These are phyloP conservation scores for Sphecodes monilicornis DNA, from an alignment of 2,888 invertebrate genomes.

Conservation along the genomic window DNA sequence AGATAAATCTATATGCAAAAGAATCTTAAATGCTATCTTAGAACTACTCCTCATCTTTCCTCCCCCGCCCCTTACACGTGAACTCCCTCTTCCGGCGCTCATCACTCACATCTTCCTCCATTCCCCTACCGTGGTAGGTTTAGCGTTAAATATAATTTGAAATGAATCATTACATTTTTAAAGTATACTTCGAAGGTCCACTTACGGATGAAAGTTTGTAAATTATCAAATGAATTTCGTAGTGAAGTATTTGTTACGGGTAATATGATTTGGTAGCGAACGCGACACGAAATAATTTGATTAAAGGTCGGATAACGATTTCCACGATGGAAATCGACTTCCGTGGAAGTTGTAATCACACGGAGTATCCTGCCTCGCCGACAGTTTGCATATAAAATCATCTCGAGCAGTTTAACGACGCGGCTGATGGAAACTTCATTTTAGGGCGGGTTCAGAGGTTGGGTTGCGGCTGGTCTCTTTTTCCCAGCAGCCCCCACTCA, in stretches of 20 bases:
- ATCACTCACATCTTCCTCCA: too few species aligned
- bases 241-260: not conserved
- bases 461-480: conserved; percentile 46
- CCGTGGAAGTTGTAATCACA: conserved; percentile 16
- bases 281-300: not conserved
- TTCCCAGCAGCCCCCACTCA: conserved; percentile 56
- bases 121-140: too few species aligned
- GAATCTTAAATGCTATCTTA: too few species aligned
- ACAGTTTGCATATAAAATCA: conserved; percentile 37
- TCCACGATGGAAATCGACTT: not conserved
- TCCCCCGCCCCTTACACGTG: too few species aligned
- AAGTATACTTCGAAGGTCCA: not conserved
- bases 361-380: not conserved
- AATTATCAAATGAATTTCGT: not conserved
- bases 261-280: not conserved
- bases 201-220: not conserved
- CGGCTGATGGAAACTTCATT: conserved; percentile 55
- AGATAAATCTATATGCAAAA: too few species aligned
- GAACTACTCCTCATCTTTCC: too few species aligned
- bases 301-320: not conserved
- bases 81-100: too few species aligned
- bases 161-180: not conserved
- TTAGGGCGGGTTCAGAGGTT: conserved; percentile 25
- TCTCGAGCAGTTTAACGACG: conserved; percentile 41
- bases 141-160: not conserved